phyloP scores from a whole-genome alignment of 2,797 vertebrate genomes.

The Margarornis squamiger region DNA sequence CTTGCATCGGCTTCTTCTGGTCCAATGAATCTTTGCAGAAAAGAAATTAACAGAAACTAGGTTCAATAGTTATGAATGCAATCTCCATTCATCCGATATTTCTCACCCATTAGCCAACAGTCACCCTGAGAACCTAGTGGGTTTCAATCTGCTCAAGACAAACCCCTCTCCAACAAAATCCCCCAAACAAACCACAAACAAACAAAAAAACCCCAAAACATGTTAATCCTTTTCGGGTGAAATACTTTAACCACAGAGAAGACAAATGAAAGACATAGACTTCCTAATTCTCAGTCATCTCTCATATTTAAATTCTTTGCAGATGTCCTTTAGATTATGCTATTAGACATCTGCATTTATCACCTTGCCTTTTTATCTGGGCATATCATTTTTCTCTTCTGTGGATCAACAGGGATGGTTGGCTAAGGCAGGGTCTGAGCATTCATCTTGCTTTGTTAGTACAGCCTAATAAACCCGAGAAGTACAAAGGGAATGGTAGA shows the following conservation, averaged over 20 bases:
- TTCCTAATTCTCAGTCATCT: not conserved
- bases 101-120: not conserved
- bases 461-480: not conserved
- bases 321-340: not conserved
- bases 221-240: not conserved
- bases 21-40: not conserved
- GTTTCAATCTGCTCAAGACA: not conserved
- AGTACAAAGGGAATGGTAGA: not conserved
- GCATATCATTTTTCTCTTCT: not conserved
- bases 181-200: not conserved
- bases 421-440: not conserved
- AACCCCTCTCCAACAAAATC: not conserved
- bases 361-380: not conserved
- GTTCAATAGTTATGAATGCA: not conserved
- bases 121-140: not conserved
- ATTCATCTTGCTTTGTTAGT: not conserved
- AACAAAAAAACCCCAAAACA: rapidly evolving
- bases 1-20: conserved; percentile 6
- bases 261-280: not conserved
- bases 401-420: not conserved
- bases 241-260: not conserved
- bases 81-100: not conserved
- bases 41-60: not conserved
- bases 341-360: not conserved
- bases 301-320: not conserved